A percentile compares a stretch with the other conserved stretches of the same genome.
These are phyloP conservation scores for Galaxias olidus DNA, from an alignment of 2,797 vertebrate species.

Conservation along the genomic window DNA sequence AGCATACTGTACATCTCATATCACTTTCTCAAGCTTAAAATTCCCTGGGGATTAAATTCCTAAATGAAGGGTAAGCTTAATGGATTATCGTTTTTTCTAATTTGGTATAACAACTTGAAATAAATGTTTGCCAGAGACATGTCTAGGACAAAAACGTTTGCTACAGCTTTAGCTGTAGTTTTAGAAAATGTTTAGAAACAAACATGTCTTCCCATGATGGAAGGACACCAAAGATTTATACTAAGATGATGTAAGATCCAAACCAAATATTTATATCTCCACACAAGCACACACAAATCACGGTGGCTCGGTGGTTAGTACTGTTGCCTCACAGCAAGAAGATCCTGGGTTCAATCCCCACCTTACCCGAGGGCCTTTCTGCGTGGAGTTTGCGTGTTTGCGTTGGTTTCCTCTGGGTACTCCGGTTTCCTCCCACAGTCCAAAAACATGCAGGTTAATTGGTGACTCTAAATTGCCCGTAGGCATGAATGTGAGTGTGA, in stretches of 20 bases:
- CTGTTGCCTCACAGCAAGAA: no score
- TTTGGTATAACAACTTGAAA: constrained; percentile 15
- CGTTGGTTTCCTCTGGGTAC: no score
- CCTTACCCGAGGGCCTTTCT: no score
- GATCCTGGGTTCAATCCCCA: no score
- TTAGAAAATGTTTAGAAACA: background rate
- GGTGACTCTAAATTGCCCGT: no score
- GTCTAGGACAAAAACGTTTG: constrained; percentile 2
- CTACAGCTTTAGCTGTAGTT: constrained; percentile 3
- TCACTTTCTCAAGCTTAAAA: constrained; percentile 53
- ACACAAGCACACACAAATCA: no score
- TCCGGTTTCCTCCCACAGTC: no score
- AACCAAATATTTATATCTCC: background rate
- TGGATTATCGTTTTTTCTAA: constrained; percentile 44
- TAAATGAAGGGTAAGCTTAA: constrained; percentile 55
- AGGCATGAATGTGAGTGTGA: no score
- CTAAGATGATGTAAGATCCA: constrained; percentile 26
- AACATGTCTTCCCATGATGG: constrained; percentile 5
- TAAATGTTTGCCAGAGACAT: constrained; percentile 19
- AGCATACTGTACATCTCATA: constrained; percentile 54
- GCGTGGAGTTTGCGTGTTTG: no score
- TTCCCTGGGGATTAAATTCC: constrained; percentile 54
- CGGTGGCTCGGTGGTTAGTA: no score
- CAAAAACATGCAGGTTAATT: no score
- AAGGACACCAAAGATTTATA: constrained; percentile 20